Evolutionary conservation across 2,797 vertebrate species (phyloP).

Genomic region (Syndactyla subalaris): DNA sequence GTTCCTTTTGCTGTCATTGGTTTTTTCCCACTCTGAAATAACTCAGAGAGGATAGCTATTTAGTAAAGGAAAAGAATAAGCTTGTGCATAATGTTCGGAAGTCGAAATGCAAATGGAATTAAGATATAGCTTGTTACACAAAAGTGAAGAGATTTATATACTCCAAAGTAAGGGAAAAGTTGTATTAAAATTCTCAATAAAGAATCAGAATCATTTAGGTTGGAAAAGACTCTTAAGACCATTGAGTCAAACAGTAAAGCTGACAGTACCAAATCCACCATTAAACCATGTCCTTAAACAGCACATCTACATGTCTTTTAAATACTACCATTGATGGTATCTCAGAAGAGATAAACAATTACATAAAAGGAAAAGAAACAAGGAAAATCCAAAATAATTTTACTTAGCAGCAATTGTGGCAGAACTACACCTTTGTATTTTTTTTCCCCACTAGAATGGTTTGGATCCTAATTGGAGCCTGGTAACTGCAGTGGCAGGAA

Average conservation of each 20-base stretch:
- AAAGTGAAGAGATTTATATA: neutral
- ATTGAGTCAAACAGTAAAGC: neutral
- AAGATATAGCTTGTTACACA: neutral
- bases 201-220: neutral
- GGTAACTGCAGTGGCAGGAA: neutral
- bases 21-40: neutral
- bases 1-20: neutral
- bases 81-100: neutral
- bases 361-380: neutral
- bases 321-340: neutral
- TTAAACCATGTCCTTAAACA: neutral
- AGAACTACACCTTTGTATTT: neutral
- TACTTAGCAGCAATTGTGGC: neutral
- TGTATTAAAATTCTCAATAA: neutral
- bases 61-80: neutral
- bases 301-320: fast-evolving
- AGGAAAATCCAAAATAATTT: neutral
- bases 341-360: neutral
- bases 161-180: neutral
- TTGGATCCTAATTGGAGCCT: neutral
- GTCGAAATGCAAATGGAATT: neutral
- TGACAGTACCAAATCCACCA: neutral
- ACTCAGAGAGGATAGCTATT: neutral
- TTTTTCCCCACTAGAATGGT: neutral
- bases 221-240: neutral